phyloP scores from a whole-genome alignment of 2,113 vertebrate genomes.

The Mesoclemmys tuberculata region DNA sequence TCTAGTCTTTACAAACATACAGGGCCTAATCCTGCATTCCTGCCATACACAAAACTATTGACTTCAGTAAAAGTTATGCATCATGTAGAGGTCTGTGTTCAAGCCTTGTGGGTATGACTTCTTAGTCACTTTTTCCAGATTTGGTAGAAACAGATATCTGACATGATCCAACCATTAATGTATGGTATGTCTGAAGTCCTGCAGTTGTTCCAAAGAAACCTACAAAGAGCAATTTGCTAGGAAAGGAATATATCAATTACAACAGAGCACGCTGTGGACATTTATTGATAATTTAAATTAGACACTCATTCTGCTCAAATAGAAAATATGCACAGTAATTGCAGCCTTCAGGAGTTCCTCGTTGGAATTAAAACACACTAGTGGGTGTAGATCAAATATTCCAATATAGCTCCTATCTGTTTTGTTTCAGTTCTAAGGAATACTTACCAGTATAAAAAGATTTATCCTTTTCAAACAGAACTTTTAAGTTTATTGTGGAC shows the following conservation, averaged over 20 bases:
- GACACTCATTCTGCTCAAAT: not conserved
- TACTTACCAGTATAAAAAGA: not conserved
- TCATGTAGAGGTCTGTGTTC: not conserved
- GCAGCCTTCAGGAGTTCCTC: not conserved
- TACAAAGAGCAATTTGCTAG: not conserved
- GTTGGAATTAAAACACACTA: not conserved
- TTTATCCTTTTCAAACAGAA: not conserved
- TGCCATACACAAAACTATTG: not conserved
- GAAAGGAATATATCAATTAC: not conserved
- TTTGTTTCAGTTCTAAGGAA: not conserved
- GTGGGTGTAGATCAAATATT: not conserved
- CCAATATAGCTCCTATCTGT: not conserved
- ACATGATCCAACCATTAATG: not conserved
- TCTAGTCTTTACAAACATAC: not conserved
- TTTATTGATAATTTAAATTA: not conserved
- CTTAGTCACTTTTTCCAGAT: not conserved
- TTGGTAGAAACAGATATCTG: not conserved
- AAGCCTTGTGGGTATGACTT: not conserved
- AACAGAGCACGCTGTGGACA: not conserved
- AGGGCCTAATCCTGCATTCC: not conserved
- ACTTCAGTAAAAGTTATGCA: not conserved
- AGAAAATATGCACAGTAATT: not conserved
- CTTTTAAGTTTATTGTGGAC: not conserved
- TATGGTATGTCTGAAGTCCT: not conserved
- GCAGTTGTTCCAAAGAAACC: not conserved